Evolutionary conservation across 64 coral and sea anemone species (phyloP).

Genomic region (Montipora capricornis): DNA sequence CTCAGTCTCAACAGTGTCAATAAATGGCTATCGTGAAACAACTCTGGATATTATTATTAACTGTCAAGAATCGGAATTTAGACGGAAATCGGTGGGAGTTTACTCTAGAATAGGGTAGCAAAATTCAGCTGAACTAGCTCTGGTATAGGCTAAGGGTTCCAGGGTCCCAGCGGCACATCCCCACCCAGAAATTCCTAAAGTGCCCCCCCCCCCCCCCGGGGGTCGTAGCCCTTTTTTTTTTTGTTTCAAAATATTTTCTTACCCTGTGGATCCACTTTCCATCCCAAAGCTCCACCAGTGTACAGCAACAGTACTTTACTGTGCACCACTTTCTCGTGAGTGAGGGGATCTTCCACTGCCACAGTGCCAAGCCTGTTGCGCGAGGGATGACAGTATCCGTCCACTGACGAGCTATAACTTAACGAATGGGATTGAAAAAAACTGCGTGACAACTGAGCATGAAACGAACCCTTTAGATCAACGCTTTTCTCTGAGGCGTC

Average conservation of each 20-base stretch:
- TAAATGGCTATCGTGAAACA: too few species aligned
- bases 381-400: background rate
- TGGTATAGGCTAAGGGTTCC: too few species aligned
- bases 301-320: conserved; percentile 79
- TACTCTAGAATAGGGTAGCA: too few species aligned
- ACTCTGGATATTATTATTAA: too few species aligned
- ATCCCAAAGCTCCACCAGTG: conserved; percentile 87
- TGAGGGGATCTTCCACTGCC: conserved; percentile 47
- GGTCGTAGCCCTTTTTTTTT: too few species aligned
- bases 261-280: conserved; percentile 81
- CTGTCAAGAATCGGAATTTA: too few species aligned
- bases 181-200: too few species aligned
- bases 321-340: conserved; percentile 53
- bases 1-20: too few species aligned
- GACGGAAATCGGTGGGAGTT: too few species aligned
- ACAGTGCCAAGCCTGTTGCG: conserved; percentile 44
- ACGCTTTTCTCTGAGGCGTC: background rate
- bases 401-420: conserved; percentile 1
- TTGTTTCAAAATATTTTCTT: background rate
- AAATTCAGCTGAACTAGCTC: too few species aligned
- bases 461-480: background rate
- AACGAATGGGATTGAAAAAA: conserved; percentile 28
- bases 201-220: too few species aligned
- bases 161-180: too few species aligned
- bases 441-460: conserved; percentile 12